These are phyloP conservation scores for Teleiodes luculella DNA, from an alignment of 2,888 invertebrate genomes.

Conservation along the genomic window DNA sequence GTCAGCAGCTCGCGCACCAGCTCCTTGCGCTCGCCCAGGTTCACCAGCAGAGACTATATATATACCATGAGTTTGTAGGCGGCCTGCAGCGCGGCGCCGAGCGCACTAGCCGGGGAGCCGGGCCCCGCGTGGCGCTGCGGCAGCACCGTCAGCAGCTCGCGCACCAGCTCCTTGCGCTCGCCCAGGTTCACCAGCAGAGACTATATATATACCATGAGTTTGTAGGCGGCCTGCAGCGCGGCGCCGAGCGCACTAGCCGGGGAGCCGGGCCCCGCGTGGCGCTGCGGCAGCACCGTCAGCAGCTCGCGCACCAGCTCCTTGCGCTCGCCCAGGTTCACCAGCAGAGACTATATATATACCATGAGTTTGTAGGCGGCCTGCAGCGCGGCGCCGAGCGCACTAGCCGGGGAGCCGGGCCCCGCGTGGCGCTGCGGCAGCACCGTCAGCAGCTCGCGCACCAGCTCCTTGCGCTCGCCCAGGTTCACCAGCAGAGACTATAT, in stretches of 20 bases:
- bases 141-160: slow-evolving; percentile 86
- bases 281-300: slow-evolving; percentile 86
- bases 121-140: slow-evolving; percentile 85
- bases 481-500: slow-evolving; percentile 76
- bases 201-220: slow-evolving; percentile 95
- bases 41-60: slow-evolving; percentile 95
- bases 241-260: slow-evolving; percentile 93
- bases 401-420: no score
- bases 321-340: slow-evolving; percentile 94
- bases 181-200: slow-evolving; percentile 94
- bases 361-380: neutral
- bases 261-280: slow-evolving; percentile 83
- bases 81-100: slow-evolving; percentile 95
- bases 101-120: slow-evolving; percentile 87
- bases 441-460: no score
- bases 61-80: slow-evolving; percentile 95
- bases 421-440: no score
- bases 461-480: slow-evolving; percentile 93
- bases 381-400: no score
- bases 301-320: slow-evolving; percentile 87
- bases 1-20: slow-evolving; percentile 85
- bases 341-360: no score
- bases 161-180: slow-evolving; percentile 87
- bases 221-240: slow-evolving; percentile 94
- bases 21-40: slow-evolving; percentile 90